Percentiles rank a stretch among this genome's conserved stretches.
Evolutionary conservation across 37 sponge, comb jelly and placozoan genomes (phyloP).

Genomic region (Geodia barretti): DNA sequence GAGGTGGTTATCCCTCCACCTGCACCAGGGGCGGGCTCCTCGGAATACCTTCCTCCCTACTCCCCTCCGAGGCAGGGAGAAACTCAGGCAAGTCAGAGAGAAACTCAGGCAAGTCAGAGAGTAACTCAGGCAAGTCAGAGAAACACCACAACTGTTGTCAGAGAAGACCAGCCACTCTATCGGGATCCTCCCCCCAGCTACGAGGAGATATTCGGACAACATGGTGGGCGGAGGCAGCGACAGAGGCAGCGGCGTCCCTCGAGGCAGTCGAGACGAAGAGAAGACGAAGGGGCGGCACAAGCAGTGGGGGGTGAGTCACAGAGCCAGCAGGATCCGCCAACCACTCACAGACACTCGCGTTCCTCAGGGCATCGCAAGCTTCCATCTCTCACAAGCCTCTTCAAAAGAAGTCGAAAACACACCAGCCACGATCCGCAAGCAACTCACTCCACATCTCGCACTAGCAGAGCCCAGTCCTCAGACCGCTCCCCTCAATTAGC

Average conservation of each 20-base stretch:
- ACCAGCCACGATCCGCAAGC: background rate
- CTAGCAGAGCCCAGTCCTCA: background rate
- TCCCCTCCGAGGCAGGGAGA: slow-evolving; percentile 17
- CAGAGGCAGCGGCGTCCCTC: background rate
- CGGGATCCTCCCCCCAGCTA: slow-evolving; percentile 55
- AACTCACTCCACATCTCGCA: background rate
- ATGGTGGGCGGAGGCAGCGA: background rate
- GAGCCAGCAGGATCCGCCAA: background rate
- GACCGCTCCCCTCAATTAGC: background rate
- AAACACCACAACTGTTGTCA: slow-evolving; percentile 5
- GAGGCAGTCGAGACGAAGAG: background rate
- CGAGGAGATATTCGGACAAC: slow-evolving; percentile 50
- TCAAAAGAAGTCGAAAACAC: slow-evolving; percentile 3
- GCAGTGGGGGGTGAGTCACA: background rate
- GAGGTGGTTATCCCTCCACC: slow-evolving; percentile 6
- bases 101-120: background rate
- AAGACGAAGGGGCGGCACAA: background rate
- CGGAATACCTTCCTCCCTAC: slow-evolving; percentile 52
- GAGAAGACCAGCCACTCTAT: background rate
- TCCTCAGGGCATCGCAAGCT: slow-evolving; percentile 6
- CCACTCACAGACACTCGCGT: background rate
- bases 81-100: background rate
- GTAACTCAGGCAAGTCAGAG: background rate
- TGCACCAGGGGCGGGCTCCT: slow-evolving; percentile 23
- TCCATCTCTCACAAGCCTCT: slow-evolving; percentile 26